These are phyloP conservation scores for Alloplasta piceator DNA, from an alignment of 2,888 invertebrate species.

Conservation along the genomic window DNA sequence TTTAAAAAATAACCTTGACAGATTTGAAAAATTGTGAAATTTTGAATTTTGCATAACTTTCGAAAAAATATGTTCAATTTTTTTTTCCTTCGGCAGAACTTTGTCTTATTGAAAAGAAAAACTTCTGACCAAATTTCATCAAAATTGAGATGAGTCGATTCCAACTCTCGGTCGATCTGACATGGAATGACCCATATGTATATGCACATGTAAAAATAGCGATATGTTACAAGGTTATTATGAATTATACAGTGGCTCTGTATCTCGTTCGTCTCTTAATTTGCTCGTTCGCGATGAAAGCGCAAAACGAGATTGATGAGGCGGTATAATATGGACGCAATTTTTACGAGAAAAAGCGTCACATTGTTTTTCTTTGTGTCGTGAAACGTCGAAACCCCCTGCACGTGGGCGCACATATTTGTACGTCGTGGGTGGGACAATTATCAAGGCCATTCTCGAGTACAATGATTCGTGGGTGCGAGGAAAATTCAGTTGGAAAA, in stretches of 20 bases:
- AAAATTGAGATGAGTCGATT: no score
- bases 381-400: slow-evolving; percentile 31
- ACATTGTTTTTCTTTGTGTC: slow-evolving; percentile 31
- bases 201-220: slow-evolving; percentile 58
- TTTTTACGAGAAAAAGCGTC: background rate
- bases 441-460: slow-evolving; percentile 23
- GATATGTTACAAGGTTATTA: slow-evolving; percentile 75
- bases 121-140: no score
- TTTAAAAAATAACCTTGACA: no score
- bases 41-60: no score
- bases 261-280: slow-evolving; percentile 30
- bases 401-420: slow-evolving; percentile 36
- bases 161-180: no score
- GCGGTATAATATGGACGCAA: slow-evolving; percentile 13
- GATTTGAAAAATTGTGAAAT: no score
- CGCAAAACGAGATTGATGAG: slow-evolving; percentile 27
- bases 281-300: slow-evolving; percentile 11
- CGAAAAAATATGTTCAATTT: no score
- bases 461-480: slow-evolving; percentile 32
- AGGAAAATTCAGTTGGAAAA: slow-evolving; percentile 1
- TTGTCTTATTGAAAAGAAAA: no score
- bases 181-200: no score
- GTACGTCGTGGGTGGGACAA: slow-evolving; percentile 37
- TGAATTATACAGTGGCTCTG: slow-evolving; percentile 41
- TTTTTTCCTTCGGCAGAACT: no score